Conservation (phyloP, 2,797 vertebrate genomes). For the Gymnothorax javanicus region DNA sequence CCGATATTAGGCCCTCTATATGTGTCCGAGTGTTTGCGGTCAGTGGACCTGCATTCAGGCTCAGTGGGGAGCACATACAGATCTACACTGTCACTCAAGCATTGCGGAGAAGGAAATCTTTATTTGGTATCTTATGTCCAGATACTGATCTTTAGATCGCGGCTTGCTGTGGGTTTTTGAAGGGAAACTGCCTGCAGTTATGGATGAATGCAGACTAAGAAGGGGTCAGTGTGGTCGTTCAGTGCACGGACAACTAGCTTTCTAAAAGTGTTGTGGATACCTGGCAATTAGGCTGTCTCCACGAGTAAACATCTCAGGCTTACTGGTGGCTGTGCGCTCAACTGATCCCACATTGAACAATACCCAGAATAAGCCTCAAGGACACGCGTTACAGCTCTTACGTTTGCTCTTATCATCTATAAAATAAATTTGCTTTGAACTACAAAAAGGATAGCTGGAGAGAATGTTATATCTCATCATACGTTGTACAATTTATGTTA, state of each 20-base stretch:
- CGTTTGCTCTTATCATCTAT: neutral
- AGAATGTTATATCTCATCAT: neutral
- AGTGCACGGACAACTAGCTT: neutral
- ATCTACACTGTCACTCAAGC: constrained; percentile 76
- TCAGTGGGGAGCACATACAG: constrained; percentile 75
- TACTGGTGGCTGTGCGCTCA: neutral
- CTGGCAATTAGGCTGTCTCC: neutral
- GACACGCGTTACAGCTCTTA: neutral
- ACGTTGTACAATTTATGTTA: too few relatives aligned
- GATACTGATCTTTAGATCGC: constrained; percentile 49
- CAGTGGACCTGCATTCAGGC: constrained; percentile 71
- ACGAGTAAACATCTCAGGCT: neutral
- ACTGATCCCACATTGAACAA: neutral
- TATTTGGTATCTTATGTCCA: constrained; percentile 74
- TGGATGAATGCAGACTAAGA: constrained; percentile 9
- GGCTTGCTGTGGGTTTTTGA: constrained; percentile 37
- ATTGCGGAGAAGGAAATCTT: constrained; percentile 81
- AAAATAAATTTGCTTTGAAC: neutral
- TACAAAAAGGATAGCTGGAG: neutral
- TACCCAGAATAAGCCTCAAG: neutral
- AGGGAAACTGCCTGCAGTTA: neutral
- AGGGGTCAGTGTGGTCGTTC: constrained; percentile 35
- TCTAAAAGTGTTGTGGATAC: neutral
- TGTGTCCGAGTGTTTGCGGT: constrained; percentile 75
- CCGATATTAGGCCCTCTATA: constrained; percentile 77